Conservation (phyloP, 2,888 invertebrate genomes). For the Nemotelus pantherinus region DNA sequence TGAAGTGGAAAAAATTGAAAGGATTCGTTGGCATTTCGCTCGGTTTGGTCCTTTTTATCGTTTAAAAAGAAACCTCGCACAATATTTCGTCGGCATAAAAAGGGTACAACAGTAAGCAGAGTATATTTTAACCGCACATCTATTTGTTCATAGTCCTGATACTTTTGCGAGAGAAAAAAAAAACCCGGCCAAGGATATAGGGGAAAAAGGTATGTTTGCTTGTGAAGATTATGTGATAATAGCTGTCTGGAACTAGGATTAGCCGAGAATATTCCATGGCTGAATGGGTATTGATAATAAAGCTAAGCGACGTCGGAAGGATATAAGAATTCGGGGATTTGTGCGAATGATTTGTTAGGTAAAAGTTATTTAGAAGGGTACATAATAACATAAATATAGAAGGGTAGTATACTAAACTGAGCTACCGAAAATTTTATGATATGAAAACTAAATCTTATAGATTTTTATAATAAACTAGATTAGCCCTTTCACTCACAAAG, state of each 20-base stretch:
- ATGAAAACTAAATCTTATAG: too few species aligned
- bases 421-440: too few species aligned
- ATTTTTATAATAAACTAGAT: too few species aligned
- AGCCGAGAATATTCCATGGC: not conserved
- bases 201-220: slow-evolving; percentile 17
- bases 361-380: too few species aligned
- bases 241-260: not conserved
- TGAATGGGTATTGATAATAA: slow-evolving; percentile 15
- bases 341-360: too few species aligned
- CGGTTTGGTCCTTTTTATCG: slow-evolving; percentile 20
- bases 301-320: not conserved
- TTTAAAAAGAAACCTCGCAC: slow-evolving; percentile 2
- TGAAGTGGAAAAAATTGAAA: slow-evolving; percentile 28
- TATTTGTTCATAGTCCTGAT: slow-evolving; percentile 26
- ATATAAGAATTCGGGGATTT: not conserved
- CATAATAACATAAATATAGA: too few species aligned
- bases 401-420: too few species aligned
- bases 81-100: slow-evolving; percentile 5
- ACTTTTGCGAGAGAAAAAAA: not conserved
- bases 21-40: slow-evolving; percentile 3
- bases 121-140: slow-evolving; percentile 26
- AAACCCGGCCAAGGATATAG: not conserved
- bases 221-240: slow-evolving; percentile 19
- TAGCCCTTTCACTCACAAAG: too few species aligned
- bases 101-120: not conserved